Evolutionary conservation across 2,888 invertebrate genomes (phyloP), one percentile per base, ranked within the genome.

Genomic region (Eupithecia vulgata): DNA sequence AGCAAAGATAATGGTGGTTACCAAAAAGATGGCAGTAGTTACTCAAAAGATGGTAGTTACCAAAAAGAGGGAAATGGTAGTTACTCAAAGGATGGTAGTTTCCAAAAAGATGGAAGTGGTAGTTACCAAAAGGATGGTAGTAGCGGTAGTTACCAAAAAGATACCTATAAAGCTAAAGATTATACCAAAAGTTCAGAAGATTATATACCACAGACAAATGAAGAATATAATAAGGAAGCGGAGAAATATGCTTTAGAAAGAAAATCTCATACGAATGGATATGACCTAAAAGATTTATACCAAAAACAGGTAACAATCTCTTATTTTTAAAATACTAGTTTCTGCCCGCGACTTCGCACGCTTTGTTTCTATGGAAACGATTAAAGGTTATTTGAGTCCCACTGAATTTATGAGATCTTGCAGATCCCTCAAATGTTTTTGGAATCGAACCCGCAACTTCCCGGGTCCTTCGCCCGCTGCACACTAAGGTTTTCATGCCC

Each of bases 141-240:
- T 61, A 34, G 34, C 61, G 61, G 61, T 34, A 61, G 61, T 48
- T 71, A 71, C 59, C 59, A 45, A 10, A 71, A 71, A 42, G 68
- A 69, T 15, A 57, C 52, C 25, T 91, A 84, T 30, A 90, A 92
- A 65, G 79, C 86, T 0, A 91, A 92, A 73, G 92, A 93, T 17
- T 94, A 92, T 40, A 89, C 91, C 0, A 92, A 91, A 52, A 76
- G 83, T 1, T 81, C 81, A 0, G 91, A 91, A 0, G 93, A 93
- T 42, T 92, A 90, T 45, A 85, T 93, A 17, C 91, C 93, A 0
- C 91, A 91, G 15, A 92, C 93, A 0, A 93, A 93, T 61, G 94
- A 93, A 13, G 93, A 94, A 37, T 93, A 93, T 17, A 92, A 93
- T 12, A 93, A 91, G 5, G 94, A 92, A 75, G 94, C 93, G 0